phyloP scores from a whole-genome alignment of 1,140 invertebrate genomes.

The Drosophila rufa region DNA sequence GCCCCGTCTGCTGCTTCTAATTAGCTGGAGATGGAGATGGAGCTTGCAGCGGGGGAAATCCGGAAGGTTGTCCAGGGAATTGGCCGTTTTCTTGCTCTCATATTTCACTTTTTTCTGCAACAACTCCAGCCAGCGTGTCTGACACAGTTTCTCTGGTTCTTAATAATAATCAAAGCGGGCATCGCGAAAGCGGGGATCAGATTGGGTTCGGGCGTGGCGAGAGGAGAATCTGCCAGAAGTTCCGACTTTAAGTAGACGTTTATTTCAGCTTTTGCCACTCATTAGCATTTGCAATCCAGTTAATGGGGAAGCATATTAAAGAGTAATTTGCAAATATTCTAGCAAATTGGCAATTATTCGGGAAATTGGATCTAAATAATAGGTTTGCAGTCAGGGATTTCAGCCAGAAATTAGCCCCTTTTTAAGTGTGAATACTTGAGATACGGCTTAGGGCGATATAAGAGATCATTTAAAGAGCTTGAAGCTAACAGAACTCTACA shows the following conservation, averaged over 20 bases:
- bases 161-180: not conserved
- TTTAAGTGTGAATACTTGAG: no score
- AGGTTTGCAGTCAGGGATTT: not conserved
- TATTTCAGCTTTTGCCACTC: not conserved
- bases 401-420: not conserved
- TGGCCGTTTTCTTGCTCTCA: slow-evolving; percentile 20
- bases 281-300: slow-evolving; percentile 13
- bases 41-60: not conserved
- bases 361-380: not conserved
- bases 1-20: slow-evolving; percentile 57
- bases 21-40: slow-evolving; percentile 32
- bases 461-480: no score
- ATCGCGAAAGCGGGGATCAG: not conserved
- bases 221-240: no score
- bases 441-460: no score
- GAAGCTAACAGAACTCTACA: no score
- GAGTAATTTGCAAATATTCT: slow-evolving; percentile 8
- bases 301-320: slow-evolving; percentile 7
- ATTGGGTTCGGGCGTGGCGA: not conserved
- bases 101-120: slow-evolving; percentile 33
- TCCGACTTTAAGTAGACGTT: not conserved
- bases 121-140: slow-evolving; percentile 5
- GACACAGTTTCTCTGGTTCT: slow-evolving; percentile 36
- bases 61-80: slow-evolving; percentile 6
- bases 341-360: slow-evolving; percentile 14